Evolutionary conservation across 2,797 vertebrate species (phyloP).

Genomic region (Spondyliosoma cantharus): DNA sequence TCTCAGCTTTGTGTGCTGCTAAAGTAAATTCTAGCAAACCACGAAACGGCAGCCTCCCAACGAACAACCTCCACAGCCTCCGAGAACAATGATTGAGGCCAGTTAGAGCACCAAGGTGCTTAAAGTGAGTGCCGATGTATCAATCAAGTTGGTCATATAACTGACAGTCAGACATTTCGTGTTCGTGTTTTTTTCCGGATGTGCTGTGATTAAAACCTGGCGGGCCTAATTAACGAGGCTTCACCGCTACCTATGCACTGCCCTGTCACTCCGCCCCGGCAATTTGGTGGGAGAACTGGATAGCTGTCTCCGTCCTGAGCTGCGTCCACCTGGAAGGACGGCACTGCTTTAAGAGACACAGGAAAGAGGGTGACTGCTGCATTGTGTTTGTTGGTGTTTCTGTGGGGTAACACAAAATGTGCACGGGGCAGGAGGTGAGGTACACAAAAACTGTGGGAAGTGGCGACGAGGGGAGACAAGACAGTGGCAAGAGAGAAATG

Average conservation of each 20-base stretch:
- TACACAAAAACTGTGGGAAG: conserved; percentile 20
- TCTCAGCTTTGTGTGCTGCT: no score
- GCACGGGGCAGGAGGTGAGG: neutral
- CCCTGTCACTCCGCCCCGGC: conserved; percentile 35
- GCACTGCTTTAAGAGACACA: neutral
- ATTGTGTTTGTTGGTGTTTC: neutral
- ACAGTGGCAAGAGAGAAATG: conserved; percentile 13
- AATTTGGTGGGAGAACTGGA: conserved; percentile 33
- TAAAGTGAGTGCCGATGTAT: no score
- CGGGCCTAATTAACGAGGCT: conserved; percentile 69
- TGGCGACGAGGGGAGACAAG: conserved; percentile 7
- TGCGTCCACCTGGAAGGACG: conserved; percentile 17
- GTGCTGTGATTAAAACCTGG: conserved; percentile 65
- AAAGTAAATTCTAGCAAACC: no score
- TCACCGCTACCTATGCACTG: conserved; percentile 51
- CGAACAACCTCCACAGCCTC: no score
- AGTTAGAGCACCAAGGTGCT: no score
- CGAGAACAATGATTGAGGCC: no score
- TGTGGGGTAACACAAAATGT: neutral
- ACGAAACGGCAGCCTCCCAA: no score
- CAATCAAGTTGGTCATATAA: no score
- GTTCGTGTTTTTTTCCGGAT: conserved; percentile 26
- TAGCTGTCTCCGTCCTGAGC: conserved; percentile 38
- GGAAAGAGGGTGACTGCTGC: neutral
- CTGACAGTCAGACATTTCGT: conserved; percentile 9